Evolutionary conservation across 2,113 vertebrate genomes (phyloP), one percentile per base, ranked within the genome.

Genomic region (Poecile atricapillus): DNA sequence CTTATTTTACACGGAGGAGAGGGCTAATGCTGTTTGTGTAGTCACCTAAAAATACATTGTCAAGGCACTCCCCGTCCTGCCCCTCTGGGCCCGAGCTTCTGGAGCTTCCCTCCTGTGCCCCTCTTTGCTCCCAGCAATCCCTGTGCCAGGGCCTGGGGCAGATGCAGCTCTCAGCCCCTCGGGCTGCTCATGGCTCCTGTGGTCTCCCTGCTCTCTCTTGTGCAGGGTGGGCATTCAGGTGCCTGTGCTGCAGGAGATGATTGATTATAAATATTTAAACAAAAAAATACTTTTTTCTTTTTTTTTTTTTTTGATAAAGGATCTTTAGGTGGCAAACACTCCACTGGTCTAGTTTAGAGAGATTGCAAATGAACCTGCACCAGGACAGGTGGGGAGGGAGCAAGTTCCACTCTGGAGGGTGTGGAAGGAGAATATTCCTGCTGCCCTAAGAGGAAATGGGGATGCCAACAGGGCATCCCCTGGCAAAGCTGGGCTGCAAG

Each of bases 161-260:
- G 62, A 44, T 28, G 19, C 44, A 43, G 70, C 69, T 62, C 70
- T 35, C 15, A 19, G 46, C 7, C n/a, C 24, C 6, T 37, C 0
- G 3, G 44, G 3, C 56, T 41, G 62, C 43, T 53, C 19, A 2
- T 5, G 71, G n/a, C 52, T 71, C 0, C 0, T 3, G 2, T 25
- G 58, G 5, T 28, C 53, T 73, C 55, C 43, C 76, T 65, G 10
- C 43, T 55, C 27, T 49, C 30, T 30, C 0, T 15, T 53, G 12
- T 33, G n/a, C 18, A 49, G 43, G 11, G n/a, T 4, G 5, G 16
- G 13, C 18, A 44, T 27, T 53, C 63, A 11, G 35, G 23, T 49
- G 17, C 28, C 77, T 68, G 39, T 27, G 74, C n/a, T 52, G 69
- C 17, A 9, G 1, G 1, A 37, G 41, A 25, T n/a, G 25, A 55